Percentiles rank a stretch among this genome's conserved stretches.
phyloP scores from a whole-genome alignment of 2,113 vertebrate genomes.

The Porphyrio hochstetteri region DNA sequence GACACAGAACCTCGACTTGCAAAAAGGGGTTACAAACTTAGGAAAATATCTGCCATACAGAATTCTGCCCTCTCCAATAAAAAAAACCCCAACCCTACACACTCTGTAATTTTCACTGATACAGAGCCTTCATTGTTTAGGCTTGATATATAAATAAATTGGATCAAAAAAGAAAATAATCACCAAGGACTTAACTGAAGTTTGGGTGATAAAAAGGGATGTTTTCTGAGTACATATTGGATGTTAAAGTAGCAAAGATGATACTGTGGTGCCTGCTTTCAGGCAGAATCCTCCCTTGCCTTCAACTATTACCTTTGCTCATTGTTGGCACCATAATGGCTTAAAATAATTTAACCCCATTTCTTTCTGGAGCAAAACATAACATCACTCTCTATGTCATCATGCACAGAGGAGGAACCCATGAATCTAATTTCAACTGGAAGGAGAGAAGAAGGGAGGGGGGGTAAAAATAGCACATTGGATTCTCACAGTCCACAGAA shows the following conservation, averaged over 20 bases:
- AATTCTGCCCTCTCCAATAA: background rate
- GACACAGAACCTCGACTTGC: slow-evolving; percentile 9
- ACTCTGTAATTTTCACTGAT: background rate
- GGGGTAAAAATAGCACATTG: background rate
- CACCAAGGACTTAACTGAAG: background rate
- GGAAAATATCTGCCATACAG: background rate
- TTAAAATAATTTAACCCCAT: background rate
- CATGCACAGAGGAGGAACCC: background rate
- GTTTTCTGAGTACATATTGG: background rate
- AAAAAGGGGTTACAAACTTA: slow-evolving; percentile 22
- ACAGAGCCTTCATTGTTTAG: background rate
- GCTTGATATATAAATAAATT: background rate
- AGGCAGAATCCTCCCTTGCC: background rate
- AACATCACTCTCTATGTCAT: background rate
- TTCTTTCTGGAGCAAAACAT: background rate
- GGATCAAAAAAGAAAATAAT: background rate
- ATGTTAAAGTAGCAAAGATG: background rate
- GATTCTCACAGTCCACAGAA: background rate
- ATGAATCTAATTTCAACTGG: background rate
- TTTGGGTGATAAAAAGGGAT: background rate
- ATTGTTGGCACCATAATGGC: background rate
- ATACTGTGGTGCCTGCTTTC: background rate
- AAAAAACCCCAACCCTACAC: background rate
- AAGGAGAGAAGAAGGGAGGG: background rate
- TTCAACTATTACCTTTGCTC: background rate